These are phyloP conservation scores for Xenopus petersii DNA, from an alignment of 2,797 vertebrate genomes.

Conservation along the genomic window DNA sequence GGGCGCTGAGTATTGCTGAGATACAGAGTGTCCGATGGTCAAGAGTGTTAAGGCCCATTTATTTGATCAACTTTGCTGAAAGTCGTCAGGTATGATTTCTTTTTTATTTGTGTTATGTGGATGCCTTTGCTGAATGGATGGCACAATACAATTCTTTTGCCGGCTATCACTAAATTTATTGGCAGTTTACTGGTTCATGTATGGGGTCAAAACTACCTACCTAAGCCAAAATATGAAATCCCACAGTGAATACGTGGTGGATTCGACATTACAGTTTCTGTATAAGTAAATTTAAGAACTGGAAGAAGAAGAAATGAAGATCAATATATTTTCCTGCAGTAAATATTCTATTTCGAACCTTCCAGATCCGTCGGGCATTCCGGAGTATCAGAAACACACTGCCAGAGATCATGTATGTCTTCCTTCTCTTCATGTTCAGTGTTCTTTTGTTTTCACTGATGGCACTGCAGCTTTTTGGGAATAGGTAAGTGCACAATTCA, in stretches of 20 bases:
- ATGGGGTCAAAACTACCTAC: no score
- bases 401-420: slow-evolving; percentile 85
- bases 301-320: no score
- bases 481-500: slow-evolving; percentile 67
- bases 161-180: no score
- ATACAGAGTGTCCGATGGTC: slow-evolving; percentile 77
- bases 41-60: slow-evolving; percentile 79
- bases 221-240: no score
- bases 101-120: not conserved
- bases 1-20: slow-evolving; percentile 64
- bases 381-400: slow-evolving; percentile 87
- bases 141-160: no score
- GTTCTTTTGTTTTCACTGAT: slow-evolving; percentile 89
- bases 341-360: not conserved
- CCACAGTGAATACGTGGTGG: no score
- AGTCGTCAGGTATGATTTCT: slow-evolving; percentile 78
- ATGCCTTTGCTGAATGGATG: no score
- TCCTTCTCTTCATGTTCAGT: slow-evolving; percentile 89
- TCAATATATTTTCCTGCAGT: no score
- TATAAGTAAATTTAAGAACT: no score
- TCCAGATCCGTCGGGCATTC: slow-evolving; percentile 85
- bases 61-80: slow-evolving; percentile 88
- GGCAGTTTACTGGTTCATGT: no score
- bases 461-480: slow-evolving; percentile 86
- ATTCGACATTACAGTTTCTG: no score